Base-by-base conservation (phyloP, 2,888 invertebrate genomes). In the Philereme transversata region DNA sequence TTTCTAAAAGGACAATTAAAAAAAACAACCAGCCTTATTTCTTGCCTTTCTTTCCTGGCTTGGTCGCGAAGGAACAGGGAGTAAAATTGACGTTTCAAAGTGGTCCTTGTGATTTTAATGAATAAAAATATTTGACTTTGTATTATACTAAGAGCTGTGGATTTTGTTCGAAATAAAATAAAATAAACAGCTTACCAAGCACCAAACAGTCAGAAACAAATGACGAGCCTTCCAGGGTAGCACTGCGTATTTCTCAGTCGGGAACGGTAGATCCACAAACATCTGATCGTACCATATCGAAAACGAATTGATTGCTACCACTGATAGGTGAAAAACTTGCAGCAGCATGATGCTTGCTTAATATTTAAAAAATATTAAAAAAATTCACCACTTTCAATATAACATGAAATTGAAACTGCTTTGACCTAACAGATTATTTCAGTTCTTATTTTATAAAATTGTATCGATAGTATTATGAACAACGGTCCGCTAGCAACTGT, bases 161-260 rank as follows among this genome's bases (percentile, higher is more conserved):
- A n/a, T n/a, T n/a, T n/a, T n/a, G n/a, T n/a, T n/a, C n/a, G n/a
- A n/a, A n/a, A n/a, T n/a, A n/a, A n/a, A n/a, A n/a, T n/a, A n/a
- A n/a, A n/a, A n/a, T n/a, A n/a, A n/a, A 22, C 22, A 22, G n/a
- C 83, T 87, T 71, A 88, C 88, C 65, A 88, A 65, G 55, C 83
- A 81, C 88, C 89, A 89, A 45, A 86, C 72, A 0, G 89, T 90
- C 5, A 90, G 70, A 60, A 86, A 89, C 60, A 84, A 71, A 35
- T 71, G 70, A 34, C 89, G 75, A 0, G 80, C 85, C 59, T 84
- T 86, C 0, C 84, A 69, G 0, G 87, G 86, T 55, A 87, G 72
- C 6, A 67, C 57, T 9, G 68, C 77, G 33, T 84, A 67, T 4
- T 77, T 76, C 50, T 81, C 75, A 3, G 70, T 60, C 0, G 83